A percentile compares a stretch with the other conserved stretches of the same genome.
phyloP scores from a whole-genome alignment of 2,113 vertebrate species.

The Vireo altiloquus region DNA sequence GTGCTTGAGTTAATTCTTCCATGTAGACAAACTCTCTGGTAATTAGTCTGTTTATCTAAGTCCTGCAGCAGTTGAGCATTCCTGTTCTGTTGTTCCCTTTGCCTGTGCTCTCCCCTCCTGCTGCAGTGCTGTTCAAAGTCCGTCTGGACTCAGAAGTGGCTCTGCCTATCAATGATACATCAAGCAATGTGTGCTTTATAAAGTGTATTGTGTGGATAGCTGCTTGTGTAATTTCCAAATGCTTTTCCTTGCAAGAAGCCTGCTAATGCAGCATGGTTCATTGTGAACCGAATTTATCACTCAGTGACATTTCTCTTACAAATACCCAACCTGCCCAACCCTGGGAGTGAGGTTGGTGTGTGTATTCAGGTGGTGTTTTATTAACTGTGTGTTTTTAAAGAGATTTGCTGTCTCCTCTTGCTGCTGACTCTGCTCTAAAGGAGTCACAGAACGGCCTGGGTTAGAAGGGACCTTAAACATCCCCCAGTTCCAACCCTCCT shows the following conservation, averaged over 20 bases:
- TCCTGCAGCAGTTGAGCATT: neutral
- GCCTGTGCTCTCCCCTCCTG: neutral
- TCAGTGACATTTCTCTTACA: neutral
- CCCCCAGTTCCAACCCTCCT: neutral
- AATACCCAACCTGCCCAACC: neutral
- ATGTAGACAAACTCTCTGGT: neutral
- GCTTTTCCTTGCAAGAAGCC: neutral
- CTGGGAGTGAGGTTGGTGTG: rapidly evolving
- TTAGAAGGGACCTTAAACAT: neutral
- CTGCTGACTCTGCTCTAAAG: neutral
- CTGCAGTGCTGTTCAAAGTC: neutral
- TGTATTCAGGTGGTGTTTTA: neutral
- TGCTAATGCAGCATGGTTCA: rapidly evolving
- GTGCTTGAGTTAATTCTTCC: neutral
- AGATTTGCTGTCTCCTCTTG: neutral
- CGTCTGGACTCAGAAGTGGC: rapidly evolving
- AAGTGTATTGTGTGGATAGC: neutral
- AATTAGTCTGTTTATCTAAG: neutral
- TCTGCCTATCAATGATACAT: neutral
- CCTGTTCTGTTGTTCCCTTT: neutral
- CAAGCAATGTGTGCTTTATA: neutral
- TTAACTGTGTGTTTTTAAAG: neutral
- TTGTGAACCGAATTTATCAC: neutral
- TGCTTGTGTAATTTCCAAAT: neutral
- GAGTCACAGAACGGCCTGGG: neutral